Evolutionary conservation across 2,888 invertebrate genomes (phyloP), one percentile per base, ranked within the genome.

Genomic region (Sphecodes monilicornis): DNA sequence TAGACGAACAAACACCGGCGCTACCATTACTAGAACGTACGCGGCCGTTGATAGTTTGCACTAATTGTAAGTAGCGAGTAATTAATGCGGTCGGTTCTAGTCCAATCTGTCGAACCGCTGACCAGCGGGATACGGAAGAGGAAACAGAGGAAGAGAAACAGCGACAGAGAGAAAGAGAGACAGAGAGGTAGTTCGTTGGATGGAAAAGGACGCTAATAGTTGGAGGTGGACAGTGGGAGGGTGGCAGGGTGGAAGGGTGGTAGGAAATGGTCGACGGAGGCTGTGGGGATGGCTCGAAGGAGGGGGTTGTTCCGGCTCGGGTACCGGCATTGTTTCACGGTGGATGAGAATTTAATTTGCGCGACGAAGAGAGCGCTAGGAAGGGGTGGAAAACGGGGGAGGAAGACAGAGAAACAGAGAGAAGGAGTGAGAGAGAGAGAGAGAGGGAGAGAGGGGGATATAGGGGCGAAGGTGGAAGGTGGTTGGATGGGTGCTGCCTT

Each of bases 281-380:
- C 64, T 84, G 64, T n/a, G 72, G 39, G 66, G 78, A 70, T 29
- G 75, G 84, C 57, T 64, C 57, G 76, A 66, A 46, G 73, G 75
- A 57, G 84, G 80, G 86, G 82, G 81, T 74, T 84, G 90, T 89
- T 89, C 89, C 87, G 90, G 89, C 82, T 91, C 88, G 88, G 87
- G 80, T 86, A 88, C 89, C 88, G 87, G 91, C 94, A 94, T 94
- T 94, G 94, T 94, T 94, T 94, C 94, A 94, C 94, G 93, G 93
- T 94, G 93, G 94, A 94, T 94, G 94, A 93, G 94, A 94, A 94
- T 94, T 94, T 94, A 94, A 94, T 94, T 94, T 93, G 93, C 92
- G 92, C 91, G 91, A 92, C 90, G 88, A 87, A 88, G 88, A 79
- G 77, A 64, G 73, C 82, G 71, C 76, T 54, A 39, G 82, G 32